These are phyloP conservation scores for Toxostoma redivivum DNA, from an alignment of 2,113 vertebrate species.

Conservation along the genomic window DNA sequence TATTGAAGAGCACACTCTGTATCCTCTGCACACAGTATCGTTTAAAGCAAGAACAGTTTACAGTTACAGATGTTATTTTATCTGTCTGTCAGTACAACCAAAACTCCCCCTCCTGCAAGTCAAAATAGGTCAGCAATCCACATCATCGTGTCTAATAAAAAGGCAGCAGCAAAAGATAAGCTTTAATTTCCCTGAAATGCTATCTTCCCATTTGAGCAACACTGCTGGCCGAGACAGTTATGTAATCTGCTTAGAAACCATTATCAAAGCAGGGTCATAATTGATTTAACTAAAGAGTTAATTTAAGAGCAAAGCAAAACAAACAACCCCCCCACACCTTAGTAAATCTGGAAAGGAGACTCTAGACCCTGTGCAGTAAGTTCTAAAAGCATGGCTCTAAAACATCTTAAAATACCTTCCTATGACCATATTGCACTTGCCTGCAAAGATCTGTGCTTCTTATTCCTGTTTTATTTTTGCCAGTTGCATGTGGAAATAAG, in stretches of 20 bases:
- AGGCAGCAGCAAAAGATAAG: background rate
- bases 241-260: background rate
- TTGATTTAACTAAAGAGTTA: background rate
- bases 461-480: background rate
- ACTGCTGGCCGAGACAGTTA: background rate
- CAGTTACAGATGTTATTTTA: background rate
- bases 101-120: background rate
- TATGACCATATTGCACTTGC: background rate
- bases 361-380: background rate
- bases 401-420: background rate
- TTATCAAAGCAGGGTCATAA: background rate
- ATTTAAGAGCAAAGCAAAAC: background rate
- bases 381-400: background rate
- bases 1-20: background rate
- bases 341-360: background rate
- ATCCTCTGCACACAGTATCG: background rate
- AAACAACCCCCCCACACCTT: accelerated
- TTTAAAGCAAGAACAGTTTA: background rate
- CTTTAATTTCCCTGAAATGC: background rate
- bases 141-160: background rate
- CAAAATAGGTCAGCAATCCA: background rate
- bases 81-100: background rate
- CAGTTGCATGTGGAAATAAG: background rate
- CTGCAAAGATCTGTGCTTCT: background rate
- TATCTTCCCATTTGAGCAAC: background rate